These are phyloP conservation scores for Phyllostomus hastatus DNA, from an alignment of 2,113 vertebrate species.

Conservation along the genomic window DNA sequence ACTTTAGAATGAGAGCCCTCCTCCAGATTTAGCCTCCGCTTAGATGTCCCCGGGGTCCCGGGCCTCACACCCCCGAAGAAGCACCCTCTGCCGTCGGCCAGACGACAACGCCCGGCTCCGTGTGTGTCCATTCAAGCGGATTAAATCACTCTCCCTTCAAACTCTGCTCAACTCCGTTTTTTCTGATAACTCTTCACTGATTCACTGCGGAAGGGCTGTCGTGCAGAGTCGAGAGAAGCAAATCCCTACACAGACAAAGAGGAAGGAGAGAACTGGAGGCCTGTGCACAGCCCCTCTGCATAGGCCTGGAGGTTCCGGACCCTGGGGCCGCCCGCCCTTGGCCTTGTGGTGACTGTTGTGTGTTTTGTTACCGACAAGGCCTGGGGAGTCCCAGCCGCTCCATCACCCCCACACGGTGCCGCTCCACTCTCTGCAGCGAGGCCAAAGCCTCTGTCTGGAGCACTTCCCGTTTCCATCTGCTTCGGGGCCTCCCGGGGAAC, in stretches of 20 bases:
- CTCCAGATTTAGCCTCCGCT: not conserved
- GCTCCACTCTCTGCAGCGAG: not conserved
- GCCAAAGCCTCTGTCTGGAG: not conserved
- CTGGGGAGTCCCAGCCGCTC: not conserved
- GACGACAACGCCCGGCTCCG: not conserved
- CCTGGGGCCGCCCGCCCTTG: not conserved
- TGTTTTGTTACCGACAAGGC: not conserved
- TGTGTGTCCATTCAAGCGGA: not conserved
- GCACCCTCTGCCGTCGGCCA: not conserved
- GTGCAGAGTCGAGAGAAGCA: not conserved
- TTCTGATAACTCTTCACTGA: not conserved
- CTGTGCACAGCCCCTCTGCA: not conserved
- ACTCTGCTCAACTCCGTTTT: not conserved
- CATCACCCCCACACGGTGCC: not conserved
- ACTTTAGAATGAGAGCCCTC: not conserved
- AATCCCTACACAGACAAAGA: not conserved
- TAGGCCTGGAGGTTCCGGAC: not conserved
- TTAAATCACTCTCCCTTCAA: not conserved
- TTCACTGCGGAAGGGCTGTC: not conserved
- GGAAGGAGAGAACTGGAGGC: not conserved
- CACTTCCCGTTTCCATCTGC: not conserved
- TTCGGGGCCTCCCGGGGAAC: not conserved
- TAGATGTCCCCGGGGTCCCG: too few species aligned
- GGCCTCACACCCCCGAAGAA: not conserved
- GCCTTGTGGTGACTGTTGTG: not conserved